Evolutionary conservation across 2,113 vertebrate species (phyloP).

Genomic region (Clarias magur): DNA sequence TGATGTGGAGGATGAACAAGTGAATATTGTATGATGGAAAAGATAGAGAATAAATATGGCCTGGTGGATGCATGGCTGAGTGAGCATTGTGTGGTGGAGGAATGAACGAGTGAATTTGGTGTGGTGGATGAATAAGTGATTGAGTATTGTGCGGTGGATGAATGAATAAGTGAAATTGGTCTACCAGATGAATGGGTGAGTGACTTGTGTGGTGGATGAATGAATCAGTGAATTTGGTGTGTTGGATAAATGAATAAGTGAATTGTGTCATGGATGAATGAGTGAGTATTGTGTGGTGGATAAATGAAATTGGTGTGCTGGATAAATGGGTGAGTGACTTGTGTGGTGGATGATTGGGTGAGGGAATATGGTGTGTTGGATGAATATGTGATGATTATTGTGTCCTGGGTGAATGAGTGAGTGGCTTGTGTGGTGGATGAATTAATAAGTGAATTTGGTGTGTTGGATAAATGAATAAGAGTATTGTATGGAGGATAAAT

Average conservation of each 20-base stretch:
- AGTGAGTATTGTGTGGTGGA: not conserved
- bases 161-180: too few relatives aligned
- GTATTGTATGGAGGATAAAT: not conserved
- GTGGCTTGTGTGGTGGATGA: not conserved
- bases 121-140: not conserved
- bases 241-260: not conserved
- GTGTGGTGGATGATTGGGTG: not conserved
- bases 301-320: not conserved
- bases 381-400: not conserved
- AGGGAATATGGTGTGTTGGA: too few relatives aligned
- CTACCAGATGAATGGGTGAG: too few relatives aligned
- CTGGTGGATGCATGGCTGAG: not conserved
- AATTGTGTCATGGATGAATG: not conserved
- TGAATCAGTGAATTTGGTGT: conserved; percentile 76
- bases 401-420: not conserved
- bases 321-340: not conserved
- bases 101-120: not conserved
- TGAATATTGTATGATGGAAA: not conserved
- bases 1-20: not conserved
- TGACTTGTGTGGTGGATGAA: not conserved
- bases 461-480: conserved; percentile 44
- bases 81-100: not conserved
- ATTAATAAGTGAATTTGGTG: not conserved
- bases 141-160: not conserved
- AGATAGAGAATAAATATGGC: not conserved